phyloP scores from a whole-genome alignment of 2,888 invertebrate species.

The Malthinus flaveolus region DNA sequence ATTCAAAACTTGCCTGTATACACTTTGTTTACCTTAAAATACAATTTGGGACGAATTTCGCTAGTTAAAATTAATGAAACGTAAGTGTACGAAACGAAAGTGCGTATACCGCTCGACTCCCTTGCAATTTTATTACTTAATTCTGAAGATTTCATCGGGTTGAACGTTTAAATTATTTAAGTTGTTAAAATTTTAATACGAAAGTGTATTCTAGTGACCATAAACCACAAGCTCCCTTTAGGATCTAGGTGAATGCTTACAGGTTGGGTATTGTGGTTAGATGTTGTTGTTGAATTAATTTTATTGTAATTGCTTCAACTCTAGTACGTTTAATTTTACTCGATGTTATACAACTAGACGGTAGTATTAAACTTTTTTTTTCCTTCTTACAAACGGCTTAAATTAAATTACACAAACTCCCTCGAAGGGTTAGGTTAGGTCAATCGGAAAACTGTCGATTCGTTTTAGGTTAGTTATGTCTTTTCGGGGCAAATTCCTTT shows the following conservation, averaged over 20 bases:
- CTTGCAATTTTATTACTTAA: constrained; percentile 19
- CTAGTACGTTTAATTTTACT: too few species aligned
- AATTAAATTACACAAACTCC: too few species aligned
- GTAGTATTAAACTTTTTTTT: too few species aligned
- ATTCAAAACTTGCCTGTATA: constrained; percentile 33
- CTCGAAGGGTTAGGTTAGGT: too few species aligned
- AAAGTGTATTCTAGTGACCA: constrained; percentile 5
- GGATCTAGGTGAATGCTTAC: constrained; percentile 15
- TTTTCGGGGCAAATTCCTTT: too few species aligned
- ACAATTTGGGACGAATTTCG: constrained; percentile 23
- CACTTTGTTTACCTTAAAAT: constrained; percentile 34
- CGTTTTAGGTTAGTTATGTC: too few species aligned
- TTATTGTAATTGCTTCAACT: too few species aligned
- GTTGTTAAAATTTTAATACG: not conserved
- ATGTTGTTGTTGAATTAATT: not conserved
- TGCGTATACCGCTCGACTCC: constrained; percentile 12
- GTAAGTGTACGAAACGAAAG: not conserved
- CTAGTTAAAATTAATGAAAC: constrained; percentile 30
- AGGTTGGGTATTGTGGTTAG: constrained; percentile 12
- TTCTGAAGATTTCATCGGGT: not conserved
- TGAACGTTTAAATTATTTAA: not conserved
- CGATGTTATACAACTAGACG: too few species aligned
- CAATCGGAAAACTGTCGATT: too few species aligned
- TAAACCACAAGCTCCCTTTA: constrained; percentile 17
- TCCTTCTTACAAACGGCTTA: too few species aligned